Percentiles rank a stretch among this genome's conserved stretches.
phyloP scores from a whole-genome alignment of 1,140 invertebrate species.

The Hyles vespertilio region DNA sequence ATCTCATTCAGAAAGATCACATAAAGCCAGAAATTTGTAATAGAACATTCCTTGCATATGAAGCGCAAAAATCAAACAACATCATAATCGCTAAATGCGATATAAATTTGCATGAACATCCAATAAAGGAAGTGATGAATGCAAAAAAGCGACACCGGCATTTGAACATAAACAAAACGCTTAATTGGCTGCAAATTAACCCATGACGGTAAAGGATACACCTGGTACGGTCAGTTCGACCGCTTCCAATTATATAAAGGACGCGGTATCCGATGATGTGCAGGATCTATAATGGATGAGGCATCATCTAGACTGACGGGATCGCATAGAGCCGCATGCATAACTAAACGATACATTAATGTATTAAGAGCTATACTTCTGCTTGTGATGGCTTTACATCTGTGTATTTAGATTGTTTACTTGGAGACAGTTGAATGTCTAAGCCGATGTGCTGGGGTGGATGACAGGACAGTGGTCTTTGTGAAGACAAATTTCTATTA shows the following conservation, averaged over 20 bases:
- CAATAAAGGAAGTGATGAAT: constrained; percentile 7
- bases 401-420: constrained; percentile 49
- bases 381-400: constrained; percentile 14
- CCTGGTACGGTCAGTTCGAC: too few species aligned
- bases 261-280: constrained; percentile 50
- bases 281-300: constrained; percentile 74
- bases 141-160: constrained; percentile 15
- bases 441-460: too few species aligned
- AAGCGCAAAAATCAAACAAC: too few species aligned
- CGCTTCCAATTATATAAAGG: constrained; percentile 70
- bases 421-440: too few species aligned
- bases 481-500: too few species aligned
- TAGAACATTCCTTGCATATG: too few species aligned
- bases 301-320: constrained; percentile 64
- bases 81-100: too few species aligned
- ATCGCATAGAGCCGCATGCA: constrained; percentile 56
- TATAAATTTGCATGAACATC: too few species aligned
- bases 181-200: constrained; percentile 49
- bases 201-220: constrained; percentile 28
- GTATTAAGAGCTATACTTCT: background rate
- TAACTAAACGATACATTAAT: constrained; percentile 48
- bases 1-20: too few species aligned
- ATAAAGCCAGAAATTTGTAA: too few species aligned
- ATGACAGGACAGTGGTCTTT: too few species aligned
- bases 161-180: constrained; percentile 35